Evolutionary conservation across 2,797 vertebrate genomes (phyloP), one percentile per base, ranked within the genome.

Genomic region (Ctenosaura bakeri): DNA sequence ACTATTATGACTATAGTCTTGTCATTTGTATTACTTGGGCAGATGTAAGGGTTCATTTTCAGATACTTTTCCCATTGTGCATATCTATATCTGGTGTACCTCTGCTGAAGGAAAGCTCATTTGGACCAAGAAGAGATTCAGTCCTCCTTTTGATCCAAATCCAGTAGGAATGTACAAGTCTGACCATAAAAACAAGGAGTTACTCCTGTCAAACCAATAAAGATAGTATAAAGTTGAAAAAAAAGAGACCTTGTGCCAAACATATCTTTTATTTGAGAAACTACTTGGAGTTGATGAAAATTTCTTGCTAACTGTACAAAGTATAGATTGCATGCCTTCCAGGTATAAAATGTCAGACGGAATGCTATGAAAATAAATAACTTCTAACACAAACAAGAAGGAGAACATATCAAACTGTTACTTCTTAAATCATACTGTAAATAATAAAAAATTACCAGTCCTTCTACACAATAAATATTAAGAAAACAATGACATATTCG

Each of bases 401-500:
- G 82, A 97, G 97, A 98, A 97, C 97, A 97, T 97, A 97, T 97
- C 97, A 97, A 97, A 97, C 96, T 97, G 97, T 98, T 98, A 97
- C 97, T 97, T 98, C 97, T 98, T 98, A 97, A 97, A 98, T 98
- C 97, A 98, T 96, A 98, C 96, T 95, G 97, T 97, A 98, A 97
- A 98, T 98, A 97, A 97, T 97, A 97, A 97, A 98, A 98, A 90
- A 89, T 84, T 97, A 98, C 97, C 97, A 97, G 96, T 98, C 97
- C 96, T 98, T 98, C 97, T 98, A 98, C 97, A 97, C 97, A 98
- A 98, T 98, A 98, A 98, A 98, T 98, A 98, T 98, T 98, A 98
- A 98, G 97, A 98, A 98, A 98, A 97, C 97, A 97, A 97, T 97
- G 97, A 98, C 97, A 97, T 98, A 97, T 96, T 97, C 98, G 97